These are phyloP conservation scores for Kradibia gibbosae DNA, from an alignment of 1,140 invertebrate species.

Conservation along the genomic window DNA sequence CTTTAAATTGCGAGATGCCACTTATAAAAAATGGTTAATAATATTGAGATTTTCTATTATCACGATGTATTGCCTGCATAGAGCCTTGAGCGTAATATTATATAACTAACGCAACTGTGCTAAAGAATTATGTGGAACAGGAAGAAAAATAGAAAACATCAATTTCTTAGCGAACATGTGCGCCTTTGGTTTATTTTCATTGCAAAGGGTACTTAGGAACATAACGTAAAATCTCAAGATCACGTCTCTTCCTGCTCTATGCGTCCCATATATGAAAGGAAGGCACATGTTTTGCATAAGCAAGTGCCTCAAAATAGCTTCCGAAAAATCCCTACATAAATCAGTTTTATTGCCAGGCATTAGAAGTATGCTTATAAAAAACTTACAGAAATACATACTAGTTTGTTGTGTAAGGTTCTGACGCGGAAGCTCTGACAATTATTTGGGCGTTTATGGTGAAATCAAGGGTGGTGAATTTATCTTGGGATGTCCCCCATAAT, in stretches of 20 bases:
- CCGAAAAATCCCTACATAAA: slow-evolving; percentile 50
- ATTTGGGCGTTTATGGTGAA: not conserved
- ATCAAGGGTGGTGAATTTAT: not conserved
- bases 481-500: not conserved
- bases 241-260: slow-evolving; percentile 31
- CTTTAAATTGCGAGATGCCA: too few relatives aligned
- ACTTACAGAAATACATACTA: slow-evolving; percentile 13
- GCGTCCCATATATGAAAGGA: slow-evolving; percentile 27
- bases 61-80: too few relatives aligned
- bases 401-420: not conserved
- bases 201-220: slow-evolving; percentile 22
- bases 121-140: not conserved
- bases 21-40: too few relatives aligned
- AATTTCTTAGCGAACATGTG: slow-evolving; percentile 10
- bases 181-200: slow-evolving; percentile 43
- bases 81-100: too few relatives aligned
- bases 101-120: not conserved
- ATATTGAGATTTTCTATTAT: too few relatives aligned
- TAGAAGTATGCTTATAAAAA: slow-evolving; percentile 44
- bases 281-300: slow-evolving; percentile 37
- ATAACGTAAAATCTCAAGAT: slow-evolving; percentile 41
- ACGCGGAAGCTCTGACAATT: not conserved
- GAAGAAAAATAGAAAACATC: slow-evolving; percentile 18
- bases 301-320: slow-evolving; percentile 48
- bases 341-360: slow-evolving; percentile 46